Evolutionary conservation across 2,888 invertebrate species (phyloP), one percentile per base, ranked within the genome.

Genomic region (Pristionchus fissidentatus): DNA sequence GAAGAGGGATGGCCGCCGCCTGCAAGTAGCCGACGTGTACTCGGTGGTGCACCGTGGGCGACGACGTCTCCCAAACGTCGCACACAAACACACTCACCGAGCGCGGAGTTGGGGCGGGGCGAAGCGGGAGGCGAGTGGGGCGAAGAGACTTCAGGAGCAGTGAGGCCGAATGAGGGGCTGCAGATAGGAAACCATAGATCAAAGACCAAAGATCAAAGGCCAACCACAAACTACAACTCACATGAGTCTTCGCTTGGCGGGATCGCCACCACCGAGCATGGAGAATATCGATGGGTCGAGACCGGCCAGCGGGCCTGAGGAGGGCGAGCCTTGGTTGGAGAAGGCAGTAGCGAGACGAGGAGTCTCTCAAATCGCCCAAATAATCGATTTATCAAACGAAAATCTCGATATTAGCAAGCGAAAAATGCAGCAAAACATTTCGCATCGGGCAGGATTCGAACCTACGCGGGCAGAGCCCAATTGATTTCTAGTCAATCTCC

Each of bases 401-500:
- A 38, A 0, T 26, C 26, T 22, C 38, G 19, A 19, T 38, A 66
- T 22, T 22, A 57, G 3, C 55, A 5, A 57, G 26, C 38, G n/a
- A 46, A 46, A 75, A 46, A 75, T 49, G 2, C 4, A 1, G 79
- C 79, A 79, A 79, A 79, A 79, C 22, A 26, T 79, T 77, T 73
- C 83, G 83, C 83, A 83, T 75, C 77, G 57, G 38, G 83, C 83
- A 85, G 84, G 84, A 85, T 83, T 87, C 85, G 87, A 85, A 85
- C 84, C 84, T 85, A 78, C 86, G 84, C 85, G 85, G 80, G 79
- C 84, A 83, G 55, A 85, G 85, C 84, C 84, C 85, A 85, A 70
- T 83, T 84, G 86, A 84, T 85, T 85, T 85, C 85, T 70, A 84
- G 82, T 84, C 84, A 84, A 84, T 84, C 84, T 84, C 84, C 84